phyloP scores from a whole-genome alignment of 1,140 invertebrate species.

The Solenopsis invicta region DNA sequence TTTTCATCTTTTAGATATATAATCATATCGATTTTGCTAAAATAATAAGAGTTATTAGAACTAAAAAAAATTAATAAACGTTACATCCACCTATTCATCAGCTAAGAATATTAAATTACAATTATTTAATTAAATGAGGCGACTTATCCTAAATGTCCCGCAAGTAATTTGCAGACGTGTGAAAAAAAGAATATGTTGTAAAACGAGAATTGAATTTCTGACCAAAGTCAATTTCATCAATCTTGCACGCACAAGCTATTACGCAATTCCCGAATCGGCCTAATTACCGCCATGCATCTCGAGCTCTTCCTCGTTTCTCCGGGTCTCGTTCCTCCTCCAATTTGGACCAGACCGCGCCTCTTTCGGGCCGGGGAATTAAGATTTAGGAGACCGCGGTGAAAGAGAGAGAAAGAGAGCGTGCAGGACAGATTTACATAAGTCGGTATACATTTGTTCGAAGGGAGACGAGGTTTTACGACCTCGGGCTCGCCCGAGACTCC shows the following conservation, averaged over 20 bases:
- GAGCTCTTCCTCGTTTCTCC: conserved; percentile 15
- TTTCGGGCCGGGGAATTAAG: conserved; percentile 13
- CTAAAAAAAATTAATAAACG: background rate
- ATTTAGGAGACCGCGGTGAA: conserved; percentile 21
- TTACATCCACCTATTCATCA: background rate
- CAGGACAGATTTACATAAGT: conserved; percentile 60
- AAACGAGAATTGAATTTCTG: background rate
- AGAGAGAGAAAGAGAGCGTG: too few relatives aligned
- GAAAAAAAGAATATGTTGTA: background rate
- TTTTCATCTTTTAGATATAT: background rate
- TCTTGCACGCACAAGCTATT: background rate
- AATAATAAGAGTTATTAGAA: background rate
- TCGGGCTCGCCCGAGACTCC: conserved; percentile 2
- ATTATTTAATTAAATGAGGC: background rate
- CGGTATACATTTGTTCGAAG: conserved; percentile 63
- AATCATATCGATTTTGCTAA: conserved; percentile 1
- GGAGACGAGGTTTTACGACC: conserved; percentile 55
- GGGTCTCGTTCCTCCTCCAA: background rate
- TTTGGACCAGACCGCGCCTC: conserved; percentile 8
- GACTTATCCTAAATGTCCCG: background rate
- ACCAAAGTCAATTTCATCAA: background rate
- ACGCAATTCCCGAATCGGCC: conserved; percentile 15
- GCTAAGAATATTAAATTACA: background rate
- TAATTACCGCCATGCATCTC: conserved; percentile 4
- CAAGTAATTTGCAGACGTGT: background rate